These are phyloP conservation scores for Tokudaia tokunoshimensis DNA, from an alignment of 2,797 vertebrate species.

Conservation along the genomic window DNA sequence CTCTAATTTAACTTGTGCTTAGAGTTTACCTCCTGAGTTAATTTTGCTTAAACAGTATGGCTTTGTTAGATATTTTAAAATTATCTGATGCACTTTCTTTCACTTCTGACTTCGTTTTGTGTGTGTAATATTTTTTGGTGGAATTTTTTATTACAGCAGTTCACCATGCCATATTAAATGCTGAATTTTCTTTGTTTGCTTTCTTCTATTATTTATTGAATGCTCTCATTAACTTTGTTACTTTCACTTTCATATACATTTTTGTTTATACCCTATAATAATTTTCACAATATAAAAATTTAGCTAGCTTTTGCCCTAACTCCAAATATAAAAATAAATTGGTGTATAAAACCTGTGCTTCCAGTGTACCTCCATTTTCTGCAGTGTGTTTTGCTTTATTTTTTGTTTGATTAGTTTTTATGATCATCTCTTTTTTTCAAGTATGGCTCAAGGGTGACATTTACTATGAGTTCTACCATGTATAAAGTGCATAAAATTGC, in stretches of 20 bases:
- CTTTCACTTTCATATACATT: not conserved
- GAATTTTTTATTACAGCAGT: not conserved
- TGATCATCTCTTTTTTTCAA: not conserved
- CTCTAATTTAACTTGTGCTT: not conserved
- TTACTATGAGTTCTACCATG: slow-evolving; percentile 8
- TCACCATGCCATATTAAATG: not conserved
- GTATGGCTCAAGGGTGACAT: slow-evolving; percentile 37
- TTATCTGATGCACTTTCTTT: not conserved
- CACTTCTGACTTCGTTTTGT: not conserved
- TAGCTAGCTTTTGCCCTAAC: slow-evolving; percentile 10
- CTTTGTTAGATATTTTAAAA: not conserved
- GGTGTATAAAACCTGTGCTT: not conserved
- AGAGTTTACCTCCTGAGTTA: not conserved
- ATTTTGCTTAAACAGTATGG: not conserved
- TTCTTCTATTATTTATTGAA: not conserved
- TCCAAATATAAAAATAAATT: slow-evolving; percentile 49
- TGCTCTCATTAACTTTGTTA: not conserved
- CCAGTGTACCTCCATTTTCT: slow-evolving; percentile 10
- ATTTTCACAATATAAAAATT: slow-evolving; percentile 23
- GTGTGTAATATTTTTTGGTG: not conserved
- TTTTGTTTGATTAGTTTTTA: slow-evolving; percentile 71
- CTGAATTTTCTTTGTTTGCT: not conserved
- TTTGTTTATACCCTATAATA: slow-evolving; percentile 2
- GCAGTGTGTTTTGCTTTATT: slow-evolving; percentile 62
- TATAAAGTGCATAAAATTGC: slow-evolving; percentile 45